phyloP scores from a whole-genome alignment of 2,797 vertebrate species.

The Poecilia picta region DNA sequence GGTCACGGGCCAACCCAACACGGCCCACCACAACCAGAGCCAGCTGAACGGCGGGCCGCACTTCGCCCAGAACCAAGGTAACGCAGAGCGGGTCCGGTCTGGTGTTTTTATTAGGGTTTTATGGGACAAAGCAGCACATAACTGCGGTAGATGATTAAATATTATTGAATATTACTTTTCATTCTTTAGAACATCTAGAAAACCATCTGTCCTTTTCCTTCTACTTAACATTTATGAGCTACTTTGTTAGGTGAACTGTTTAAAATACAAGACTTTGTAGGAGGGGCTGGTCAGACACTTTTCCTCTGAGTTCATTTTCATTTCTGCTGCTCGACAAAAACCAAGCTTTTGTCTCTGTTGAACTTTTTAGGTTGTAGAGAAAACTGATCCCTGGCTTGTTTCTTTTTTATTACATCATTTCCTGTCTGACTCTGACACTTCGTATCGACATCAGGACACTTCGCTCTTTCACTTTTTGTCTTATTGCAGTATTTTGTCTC shows the following conservation, averaged over 20 bases:
- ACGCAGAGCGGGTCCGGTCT: not conserved
- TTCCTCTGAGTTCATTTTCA: not conserved
- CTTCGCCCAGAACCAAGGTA: constrained; percentile 95
- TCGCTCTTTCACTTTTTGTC: not conserved
- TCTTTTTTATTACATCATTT: not conserved
- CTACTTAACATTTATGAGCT: not conserved
- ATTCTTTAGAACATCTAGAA: not conserved
- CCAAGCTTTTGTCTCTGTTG: not conserved
- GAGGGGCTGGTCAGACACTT: not conserved
- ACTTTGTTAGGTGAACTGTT: not conserved
- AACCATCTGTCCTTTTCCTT: not conserved
- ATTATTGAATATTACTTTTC: not conserved
- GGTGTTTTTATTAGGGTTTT: not conserved
- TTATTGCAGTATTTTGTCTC: not conserved
- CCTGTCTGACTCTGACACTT: not conserved
- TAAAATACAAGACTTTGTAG: not conserved
- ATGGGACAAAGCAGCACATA: not conserved
- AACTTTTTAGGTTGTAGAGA: not conserved
- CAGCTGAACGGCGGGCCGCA: constrained; percentile 92
- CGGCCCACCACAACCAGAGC: constrained; percentile 85
- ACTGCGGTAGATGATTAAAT: not conserved
- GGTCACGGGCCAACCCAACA: constrained; percentile 89
- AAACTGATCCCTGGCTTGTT: not conserved
- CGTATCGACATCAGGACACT: not conserved
- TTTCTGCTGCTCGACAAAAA: not conserved